phyloP scores from a whole-genome alignment of 2,797 vertebrate genomes.

The Mallotus villosus region DNA sequence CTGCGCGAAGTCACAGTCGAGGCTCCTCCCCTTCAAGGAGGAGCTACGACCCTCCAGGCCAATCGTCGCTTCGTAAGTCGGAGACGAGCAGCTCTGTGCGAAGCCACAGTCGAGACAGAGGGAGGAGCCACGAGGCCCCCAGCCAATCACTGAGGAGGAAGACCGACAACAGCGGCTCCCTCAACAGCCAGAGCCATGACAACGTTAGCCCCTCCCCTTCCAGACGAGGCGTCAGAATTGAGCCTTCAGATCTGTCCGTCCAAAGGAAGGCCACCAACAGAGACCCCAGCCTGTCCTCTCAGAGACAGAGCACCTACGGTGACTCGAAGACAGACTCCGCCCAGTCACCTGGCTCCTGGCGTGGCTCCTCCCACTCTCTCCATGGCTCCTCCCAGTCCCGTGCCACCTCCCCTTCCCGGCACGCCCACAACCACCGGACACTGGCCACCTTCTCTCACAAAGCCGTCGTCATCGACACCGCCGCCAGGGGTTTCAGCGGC shows the following conservation, averaged over 20 bases:
- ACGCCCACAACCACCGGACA: conserved; percentile 39
- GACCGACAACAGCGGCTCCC: conserved; percentile 47
- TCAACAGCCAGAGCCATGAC: conserved; percentile 36
- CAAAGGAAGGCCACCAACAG: conserved; percentile 56
- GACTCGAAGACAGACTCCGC: conserved; percentile 50
- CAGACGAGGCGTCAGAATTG: conserved; percentile 33
- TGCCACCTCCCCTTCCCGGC: conserved; percentile 59
- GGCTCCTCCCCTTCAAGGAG: conserved; percentile 37
- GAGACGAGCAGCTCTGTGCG: conserved; percentile 36
- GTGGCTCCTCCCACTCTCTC: conserved; percentile 60
- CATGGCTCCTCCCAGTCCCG: conserved; percentile 62
- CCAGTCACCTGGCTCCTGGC: conserved; percentile 59
- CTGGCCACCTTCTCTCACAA: conserved; percentile 26
- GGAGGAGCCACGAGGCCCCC: conserved; percentile 44
- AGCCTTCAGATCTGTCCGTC: conserved; percentile 57
- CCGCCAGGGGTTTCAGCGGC: conserved; percentile 45
- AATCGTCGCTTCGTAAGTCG: conserved; percentile 56
- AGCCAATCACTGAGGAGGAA: conserved; percentile 44
- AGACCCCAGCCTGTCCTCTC: conserved; percentile 46
- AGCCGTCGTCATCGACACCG: conserved; percentile 47
- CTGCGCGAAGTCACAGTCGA: neutral
- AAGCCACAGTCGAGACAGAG: conserved; percentile 32
- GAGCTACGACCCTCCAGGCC: conserved; percentile 71
- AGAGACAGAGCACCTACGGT: conserved; percentile 46
- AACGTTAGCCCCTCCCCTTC: conserved; percentile 54